Percentiles rank a stretch among this genome's conserved stretches.
Evolutionary conservation across 2,888 invertebrate genomes (phyloP).

Genomic region (Byasa hedistus): DNA sequence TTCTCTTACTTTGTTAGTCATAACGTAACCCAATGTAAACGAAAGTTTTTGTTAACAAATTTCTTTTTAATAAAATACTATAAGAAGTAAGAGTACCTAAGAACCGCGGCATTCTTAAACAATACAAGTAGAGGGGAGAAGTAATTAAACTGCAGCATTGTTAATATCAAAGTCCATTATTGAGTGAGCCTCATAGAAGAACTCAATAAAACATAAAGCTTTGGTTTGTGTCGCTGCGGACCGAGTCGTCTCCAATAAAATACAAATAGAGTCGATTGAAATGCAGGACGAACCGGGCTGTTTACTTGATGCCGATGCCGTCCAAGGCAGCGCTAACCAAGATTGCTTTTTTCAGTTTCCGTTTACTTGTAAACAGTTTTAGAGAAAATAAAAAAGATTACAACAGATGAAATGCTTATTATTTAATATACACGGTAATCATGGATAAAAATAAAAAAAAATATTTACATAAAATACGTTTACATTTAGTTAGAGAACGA

Average conservation of each 20-base stretch:
- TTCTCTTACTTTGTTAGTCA: not conserved
- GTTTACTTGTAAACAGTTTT: slow-evolving; percentile 68
- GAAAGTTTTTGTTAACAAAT: slow-evolving; percentile 7
- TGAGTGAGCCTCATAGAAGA: slow-evolving; percentile 58
- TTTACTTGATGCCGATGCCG: slow-evolving; percentile 66
- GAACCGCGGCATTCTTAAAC: slow-evolving; percentile 6
- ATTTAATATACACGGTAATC: no score
- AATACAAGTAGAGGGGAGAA: slow-evolving; percentile 35
- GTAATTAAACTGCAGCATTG: slow-evolving; percentile 50
- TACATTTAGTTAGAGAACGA: no score
- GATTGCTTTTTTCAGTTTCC: slow-evolving; percentile 72
- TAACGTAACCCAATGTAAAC: not conserved
- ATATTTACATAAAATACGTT: no score
- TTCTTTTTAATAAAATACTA: slow-evolving; percentile 8
- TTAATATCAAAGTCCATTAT: slow-evolving; percentile 54
- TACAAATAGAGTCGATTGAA: slow-evolving; percentile 76
- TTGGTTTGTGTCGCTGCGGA: slow-evolving; percentile 52
- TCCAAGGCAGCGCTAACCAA: slow-evolving; percentile 64
- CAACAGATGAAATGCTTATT: no score
- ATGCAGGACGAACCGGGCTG: slow-evolving; percentile 69
- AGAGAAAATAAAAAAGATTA: slow-evolving; percentile 55
- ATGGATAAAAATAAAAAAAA: no score
- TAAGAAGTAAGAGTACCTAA: slow-evolving; percentile 10
- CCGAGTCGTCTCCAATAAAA: slow-evolving; percentile 68
- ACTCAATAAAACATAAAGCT: slow-evolving; percentile 68